Conservation (phyloP, 2,888 invertebrate genomes). For the Stenchaetothrips biformis region DNA sequence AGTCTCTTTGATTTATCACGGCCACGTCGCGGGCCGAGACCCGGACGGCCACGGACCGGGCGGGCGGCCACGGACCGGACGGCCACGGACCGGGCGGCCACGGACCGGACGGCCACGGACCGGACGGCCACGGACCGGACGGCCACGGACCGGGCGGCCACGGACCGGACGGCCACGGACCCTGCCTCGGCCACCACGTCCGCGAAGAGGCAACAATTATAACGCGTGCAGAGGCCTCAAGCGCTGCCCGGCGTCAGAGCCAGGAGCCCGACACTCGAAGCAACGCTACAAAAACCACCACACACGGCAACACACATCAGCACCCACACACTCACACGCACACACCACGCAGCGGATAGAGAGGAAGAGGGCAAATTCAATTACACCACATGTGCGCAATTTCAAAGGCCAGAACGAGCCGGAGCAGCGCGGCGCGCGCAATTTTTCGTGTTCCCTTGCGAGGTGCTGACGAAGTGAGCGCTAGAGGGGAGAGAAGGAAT, state of each 20-base stretch:
- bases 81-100: neutral
- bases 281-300: no score
- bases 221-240: no score
- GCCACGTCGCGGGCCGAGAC: neutral
- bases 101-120: neutral
- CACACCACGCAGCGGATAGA: neutral
- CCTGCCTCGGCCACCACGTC: no score
- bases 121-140: neutral
- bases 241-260: no score
- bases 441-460: conserved; percentile 14
- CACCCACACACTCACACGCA: neutral
- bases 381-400: conserved; percentile 24
- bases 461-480: conserved; percentile 11
- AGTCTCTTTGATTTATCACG: neutral
- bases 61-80: neutral
- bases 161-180: neutral
- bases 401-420: conserved; percentile 20
- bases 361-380: conserved; percentile 13
- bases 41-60: neutral
- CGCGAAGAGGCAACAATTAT: no score
- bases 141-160: neutral
- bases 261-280: no score
- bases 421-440: neutral
- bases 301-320: neutral
- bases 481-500: neutral